Conservation (phyloP, 2,888 invertebrate species). For the Ochropleura leucogaster region DNA sequence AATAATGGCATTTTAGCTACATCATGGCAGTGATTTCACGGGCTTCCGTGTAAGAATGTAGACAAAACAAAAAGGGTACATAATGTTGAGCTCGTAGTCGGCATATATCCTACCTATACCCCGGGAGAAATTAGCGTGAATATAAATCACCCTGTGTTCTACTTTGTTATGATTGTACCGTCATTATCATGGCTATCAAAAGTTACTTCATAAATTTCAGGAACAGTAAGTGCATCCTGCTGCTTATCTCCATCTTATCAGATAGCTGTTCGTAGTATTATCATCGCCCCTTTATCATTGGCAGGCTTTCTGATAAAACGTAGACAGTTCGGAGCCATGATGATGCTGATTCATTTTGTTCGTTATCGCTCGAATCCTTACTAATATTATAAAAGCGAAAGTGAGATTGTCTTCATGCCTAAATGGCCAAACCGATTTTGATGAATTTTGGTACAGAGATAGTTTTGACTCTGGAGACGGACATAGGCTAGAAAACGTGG, state of each 20-base stretch:
- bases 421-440: too few species aligned
- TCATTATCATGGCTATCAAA: slow-evolving; percentile 8
- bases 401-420: too few species aligned
- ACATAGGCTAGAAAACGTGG: too few species aligned
- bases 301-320: background rate
- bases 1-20: background rate
- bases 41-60: background rate
- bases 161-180: background rate
- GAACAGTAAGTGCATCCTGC: slow-evolving; percentile 7
- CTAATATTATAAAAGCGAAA: too few species aligned
- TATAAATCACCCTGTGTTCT: background rate
- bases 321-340: slow-evolving; percentile 26
- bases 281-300: background rate
- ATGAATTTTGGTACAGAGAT: too few species aligned
- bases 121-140: background rate
- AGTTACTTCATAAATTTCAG: background rate
- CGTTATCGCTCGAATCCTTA: background rate
- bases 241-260: slow-evolving; percentile 9
- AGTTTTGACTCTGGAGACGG: too few species aligned
- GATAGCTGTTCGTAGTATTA: slow-evolving; percentile 18
- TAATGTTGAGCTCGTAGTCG: background rate
- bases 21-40: background rate
- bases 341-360: slow-evolving; percentile 4
- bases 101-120: background rate
- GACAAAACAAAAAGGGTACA: background rate